These are phyloP conservation scores for Megalopta genalis DNA, from an alignment of 1,140 invertebrate species.

Conservation along the genomic window DNA sequence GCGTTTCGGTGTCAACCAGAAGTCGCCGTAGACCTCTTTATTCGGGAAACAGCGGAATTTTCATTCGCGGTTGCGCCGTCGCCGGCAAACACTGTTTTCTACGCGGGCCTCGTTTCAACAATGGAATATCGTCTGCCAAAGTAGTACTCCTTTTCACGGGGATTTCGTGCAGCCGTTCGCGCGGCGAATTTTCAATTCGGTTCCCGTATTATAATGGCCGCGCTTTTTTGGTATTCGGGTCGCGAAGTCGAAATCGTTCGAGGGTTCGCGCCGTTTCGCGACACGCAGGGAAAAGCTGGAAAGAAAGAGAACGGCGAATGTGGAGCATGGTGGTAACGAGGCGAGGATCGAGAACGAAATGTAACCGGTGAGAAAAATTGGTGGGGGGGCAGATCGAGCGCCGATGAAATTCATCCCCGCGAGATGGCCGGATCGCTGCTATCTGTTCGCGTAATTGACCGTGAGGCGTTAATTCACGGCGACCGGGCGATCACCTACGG, in stretches of 20 bases:
- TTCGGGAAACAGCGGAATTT: too few relatives aligned
- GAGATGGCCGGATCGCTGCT: not conserved
- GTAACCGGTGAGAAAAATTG: conserved; percentile 10
- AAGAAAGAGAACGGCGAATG: not conserved
- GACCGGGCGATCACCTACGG: not conserved
- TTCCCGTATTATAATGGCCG: not conserved
- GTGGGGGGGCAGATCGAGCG: not conserved
- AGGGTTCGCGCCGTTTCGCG: not conserved
- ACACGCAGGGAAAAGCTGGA: not conserved
- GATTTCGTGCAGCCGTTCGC: not conserved
- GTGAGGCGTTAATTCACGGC: not conserved
- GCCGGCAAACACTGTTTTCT: not conserved
- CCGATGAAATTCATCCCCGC: conserved; percentile 16
- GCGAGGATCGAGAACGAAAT: not conserved
- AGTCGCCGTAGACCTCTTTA: too few relatives aligned
- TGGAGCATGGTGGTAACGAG: not conserved
- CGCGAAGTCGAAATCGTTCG: not conserved
- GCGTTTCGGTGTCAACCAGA: too few relatives aligned
- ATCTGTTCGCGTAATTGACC: not conserved
- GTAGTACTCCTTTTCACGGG: not conserved
- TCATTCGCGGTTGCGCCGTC: not conserved
- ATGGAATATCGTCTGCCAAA: not conserved
- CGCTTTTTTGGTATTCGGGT: not conserved
- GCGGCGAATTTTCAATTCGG: not conserved
- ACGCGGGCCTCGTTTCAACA: not conserved